A percentile compares a stretch with the other conserved stretches of the same genome.
Evolutionary conservation across 2,888 invertebrate species (phyloP).

Genomic region (Agelastica alni): DNA sequence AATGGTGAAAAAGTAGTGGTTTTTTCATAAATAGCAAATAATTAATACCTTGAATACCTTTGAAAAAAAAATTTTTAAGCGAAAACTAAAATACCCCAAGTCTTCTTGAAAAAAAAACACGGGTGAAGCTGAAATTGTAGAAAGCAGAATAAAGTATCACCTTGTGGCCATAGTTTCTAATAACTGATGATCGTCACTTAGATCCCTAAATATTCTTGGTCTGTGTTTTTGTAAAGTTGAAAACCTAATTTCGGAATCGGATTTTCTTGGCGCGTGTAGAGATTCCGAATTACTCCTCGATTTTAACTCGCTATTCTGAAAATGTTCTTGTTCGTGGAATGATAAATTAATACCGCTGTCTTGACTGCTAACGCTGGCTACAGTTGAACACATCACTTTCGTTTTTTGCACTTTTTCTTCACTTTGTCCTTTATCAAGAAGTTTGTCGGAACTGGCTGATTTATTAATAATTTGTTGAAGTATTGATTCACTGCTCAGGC

Average conservation of each 20-base stretch:
- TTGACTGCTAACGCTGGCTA: conserved; percentile 73
- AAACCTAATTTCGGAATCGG: conserved; percentile 47
- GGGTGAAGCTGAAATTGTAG: too few species aligned
- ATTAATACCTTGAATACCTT: too few species aligned
- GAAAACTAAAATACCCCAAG: too few species aligned
- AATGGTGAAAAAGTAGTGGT: too few species aligned
- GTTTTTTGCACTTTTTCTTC: conserved; percentile 55
- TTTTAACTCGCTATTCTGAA: conserved; percentile 42
- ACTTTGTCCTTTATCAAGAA: conserved; percentile 63
- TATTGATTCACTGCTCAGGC: conserved; percentile 51
- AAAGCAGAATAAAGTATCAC: conserved; percentile 18
- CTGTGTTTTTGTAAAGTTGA: conserved; percentile 50
- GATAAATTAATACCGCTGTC: conserved; percentile 79
- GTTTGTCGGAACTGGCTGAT: conserved; percentile 62
- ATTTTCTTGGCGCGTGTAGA: conserved; percentile 43
- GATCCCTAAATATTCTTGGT: conserved; percentile 43
- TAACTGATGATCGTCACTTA: conserved; percentile 41
- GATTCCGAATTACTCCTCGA: conserved; percentile 52
- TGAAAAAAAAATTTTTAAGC: too few species aligned
- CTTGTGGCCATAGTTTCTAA: conserved; percentile 56
- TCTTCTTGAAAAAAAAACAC: too few species aligned
- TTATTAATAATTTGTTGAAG: conserved; percentile 56
- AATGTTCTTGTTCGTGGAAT: conserved; percentile 68
- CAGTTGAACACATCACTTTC: conserved; percentile 65
- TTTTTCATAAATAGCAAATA: too few species aligned